Base-by-base conservation (phyloP, 2,113 vertebrate species). In the Propithecus coquereli region DNA sequence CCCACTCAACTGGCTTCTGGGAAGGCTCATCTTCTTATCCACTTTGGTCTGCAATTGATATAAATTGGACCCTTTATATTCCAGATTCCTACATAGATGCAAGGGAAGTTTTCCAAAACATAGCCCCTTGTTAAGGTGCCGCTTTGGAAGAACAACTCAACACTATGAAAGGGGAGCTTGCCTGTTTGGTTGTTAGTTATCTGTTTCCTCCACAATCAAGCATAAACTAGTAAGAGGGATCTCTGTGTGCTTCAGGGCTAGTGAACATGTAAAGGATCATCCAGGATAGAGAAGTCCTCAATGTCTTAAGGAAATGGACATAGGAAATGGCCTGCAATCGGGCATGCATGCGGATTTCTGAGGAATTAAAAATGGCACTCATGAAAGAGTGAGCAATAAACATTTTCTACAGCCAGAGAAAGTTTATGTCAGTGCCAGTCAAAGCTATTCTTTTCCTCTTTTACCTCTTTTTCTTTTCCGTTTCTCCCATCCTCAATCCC, bases 291-390 rank as follows among this genome's bases (percentile, higher is more conserved):
- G 9, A 40, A 3, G 5, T 23, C 20, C 34, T 94, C 76, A 52
- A 6, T 50, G 2, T 37, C 40, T 32, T 73, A 92, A 57, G 2
- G 18, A n/a, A 89, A 71, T 43, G 12, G 25, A 47, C 6, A 1
- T 6, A 66, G 25, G 7, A 73, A 90, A 73, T 47, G 52, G 20
- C 50, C 25, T 66, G 11, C 9, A 77, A 66, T 32, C 22, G 4
- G 34, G 16, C 43, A 34, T 66, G 8, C 40, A 45, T 43, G 37
- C 66, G 25, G 63, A 95, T 96, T 83, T 83, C 54, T 12, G 83
- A 94, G 23, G 12, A 87, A 87, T 45, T 87, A 37, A 87, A 14
- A 70, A 61, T 2, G 73, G 16, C 2, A n/a, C 12, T 14, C 47
- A 34, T 47, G n/a, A 68, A 50, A 54, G 18, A 66, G 66, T 70